Evolutionary conservation across 2,888 invertebrate genomes (phyloP).

Genomic region (Diaphora mendica): DNA sequence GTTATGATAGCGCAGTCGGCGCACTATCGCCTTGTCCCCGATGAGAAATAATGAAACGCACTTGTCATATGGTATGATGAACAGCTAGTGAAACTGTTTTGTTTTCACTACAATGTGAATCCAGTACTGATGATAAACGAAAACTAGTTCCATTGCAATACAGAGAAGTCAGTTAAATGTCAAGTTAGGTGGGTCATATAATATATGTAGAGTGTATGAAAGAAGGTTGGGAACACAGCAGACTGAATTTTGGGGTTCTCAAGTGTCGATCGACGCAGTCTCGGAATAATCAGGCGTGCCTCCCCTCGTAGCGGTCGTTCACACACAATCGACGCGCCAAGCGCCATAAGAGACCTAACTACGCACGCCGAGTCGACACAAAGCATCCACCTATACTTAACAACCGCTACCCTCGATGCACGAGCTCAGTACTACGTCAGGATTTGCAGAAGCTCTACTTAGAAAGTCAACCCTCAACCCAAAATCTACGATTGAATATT

Average conservation of each 20-base stretch:
- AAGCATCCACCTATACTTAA: constrained; percentile 79
- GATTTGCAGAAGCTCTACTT: constrained; percentile 26
- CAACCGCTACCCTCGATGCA: constrained; percentile 71
- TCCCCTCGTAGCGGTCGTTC: constrained; percentile 84
- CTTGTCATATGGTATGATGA: constrained; percentile 58
- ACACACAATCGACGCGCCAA: constrained; percentile 81
- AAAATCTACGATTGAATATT: constrained; percentile 31
- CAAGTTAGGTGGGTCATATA: constrained; percentile 61
- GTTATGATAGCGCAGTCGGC: constrained; percentile 40
- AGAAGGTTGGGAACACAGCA: constrained; percentile 57
- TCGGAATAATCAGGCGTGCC: constrained; percentile 81
- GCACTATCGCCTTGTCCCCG: constrained; percentile 44
- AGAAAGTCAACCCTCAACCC: constrained; percentile 53
- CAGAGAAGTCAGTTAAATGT: constrained; percentile 57
- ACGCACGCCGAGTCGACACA: constrained; percentile 78
- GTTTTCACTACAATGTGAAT: constrained; percentile 46
- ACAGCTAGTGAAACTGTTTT: constrained; percentile 48
- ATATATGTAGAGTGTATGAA: constrained; percentile 56
- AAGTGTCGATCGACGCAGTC: constrained; percentile 76
- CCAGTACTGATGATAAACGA: constrained; percentile 26
- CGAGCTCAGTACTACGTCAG: constrained; percentile 66
- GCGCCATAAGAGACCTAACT: constrained; percentile 77
- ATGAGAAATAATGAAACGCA: constrained; percentile 51
- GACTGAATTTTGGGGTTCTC: constrained; percentile 77
- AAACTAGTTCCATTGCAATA: constrained; percentile 21